phyloP scores from a whole-genome alignment of 2,797 vertebrate genomes.

The Buceros bicornis region DNA sequence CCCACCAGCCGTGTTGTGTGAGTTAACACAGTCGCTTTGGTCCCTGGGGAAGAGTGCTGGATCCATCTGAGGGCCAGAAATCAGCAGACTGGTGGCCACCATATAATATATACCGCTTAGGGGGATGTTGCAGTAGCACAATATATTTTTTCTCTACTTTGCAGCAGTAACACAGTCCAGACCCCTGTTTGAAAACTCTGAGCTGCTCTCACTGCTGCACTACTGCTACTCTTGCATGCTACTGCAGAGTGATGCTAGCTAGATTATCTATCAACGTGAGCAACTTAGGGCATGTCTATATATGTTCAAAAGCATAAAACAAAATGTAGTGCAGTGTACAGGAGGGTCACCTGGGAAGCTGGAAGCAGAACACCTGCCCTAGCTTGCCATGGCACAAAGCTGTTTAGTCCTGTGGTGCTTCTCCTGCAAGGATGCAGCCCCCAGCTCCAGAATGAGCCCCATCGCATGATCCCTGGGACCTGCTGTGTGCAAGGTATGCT shows the following conservation, averaged over 20 bases:
- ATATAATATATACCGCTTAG: accelerated
- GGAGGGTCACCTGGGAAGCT: not conserved
- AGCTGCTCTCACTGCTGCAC: not conserved
- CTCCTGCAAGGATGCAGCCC: not conserved
- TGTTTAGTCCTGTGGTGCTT: accelerated
- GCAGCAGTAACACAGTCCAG: not conserved
- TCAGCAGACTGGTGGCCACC: not conserved
- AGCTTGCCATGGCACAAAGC: not conserved
- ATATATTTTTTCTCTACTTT: not conserved
- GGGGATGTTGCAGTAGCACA: not conserved
- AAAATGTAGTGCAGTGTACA: not conserved
- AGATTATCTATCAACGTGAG: not conserved
- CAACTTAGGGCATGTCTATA: not conserved
- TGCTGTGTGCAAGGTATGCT: not conserved
- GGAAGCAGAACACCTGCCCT: not conserved
- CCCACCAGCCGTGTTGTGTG: not conserved
- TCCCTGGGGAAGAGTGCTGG: not conserved
- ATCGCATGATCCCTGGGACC: accelerated
- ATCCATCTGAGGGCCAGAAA: not conserved
- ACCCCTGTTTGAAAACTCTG: not conserved
- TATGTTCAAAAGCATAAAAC: not conserved
- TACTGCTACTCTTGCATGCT: not conserved
- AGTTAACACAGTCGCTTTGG: not conserved
- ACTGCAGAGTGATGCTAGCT: not conserved
- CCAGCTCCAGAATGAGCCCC: not conserved